Conservation (phyloP, 1,140 invertebrate genomes). For the Eupeodes corollae region DNA sequence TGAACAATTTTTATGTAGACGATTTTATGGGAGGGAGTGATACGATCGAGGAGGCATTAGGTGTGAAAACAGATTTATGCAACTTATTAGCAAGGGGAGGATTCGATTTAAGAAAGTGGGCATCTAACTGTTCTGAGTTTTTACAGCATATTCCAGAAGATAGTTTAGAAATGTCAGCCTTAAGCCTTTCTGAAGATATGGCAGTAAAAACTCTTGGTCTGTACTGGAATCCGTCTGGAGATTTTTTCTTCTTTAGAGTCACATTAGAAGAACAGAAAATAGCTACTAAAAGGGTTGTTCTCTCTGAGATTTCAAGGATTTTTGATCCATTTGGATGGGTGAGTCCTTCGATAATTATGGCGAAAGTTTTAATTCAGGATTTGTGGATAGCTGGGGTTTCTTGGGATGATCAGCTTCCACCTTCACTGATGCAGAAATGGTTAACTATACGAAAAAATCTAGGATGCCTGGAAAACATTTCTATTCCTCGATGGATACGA, state of each 20-base stretch:
- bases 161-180: too few species aligned
- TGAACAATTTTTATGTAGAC: slow-evolving; percentile 35
- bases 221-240: slow-evolving; percentile 18
- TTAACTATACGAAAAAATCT: not conserved
- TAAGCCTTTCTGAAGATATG: too few species aligned
- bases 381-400: slow-evolving; percentile 12
- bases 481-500: not conserved
- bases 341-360: slow-evolving; percentile 13
- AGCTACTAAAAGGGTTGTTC: slow-evolving; percentile 8
- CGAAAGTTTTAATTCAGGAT: slow-evolving; percentile 22
- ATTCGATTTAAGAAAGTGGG: slow-evolving; percentile 36
- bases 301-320: slow-evolving; percentile 7
- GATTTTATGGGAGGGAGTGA: slow-evolving; percentile 26
- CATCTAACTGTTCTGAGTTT: slow-evolving; percentile 15
- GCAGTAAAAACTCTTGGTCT: slow-evolving; percentile 25
- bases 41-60: slow-evolving; percentile 9
- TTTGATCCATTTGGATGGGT: slow-evolving; percentile 24
- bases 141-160: slow-evolving; percentile 10
- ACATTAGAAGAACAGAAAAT: too few species aligned
- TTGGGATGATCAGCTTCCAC: slow-evolving; percentile 15
- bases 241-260: slow-evolving; percentile 16
- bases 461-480: not conserved
- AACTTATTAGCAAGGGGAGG: slow-evolving; percentile 18
- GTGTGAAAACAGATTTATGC: slow-evolving; percentile 4
- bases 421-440: not conserved